A percentile compares a stretch with the other conserved stretches of the same genome.
phyloP scores from a whole-genome alignment of 2,888 invertebrate genomes.

The Agrochola lota region DNA sequence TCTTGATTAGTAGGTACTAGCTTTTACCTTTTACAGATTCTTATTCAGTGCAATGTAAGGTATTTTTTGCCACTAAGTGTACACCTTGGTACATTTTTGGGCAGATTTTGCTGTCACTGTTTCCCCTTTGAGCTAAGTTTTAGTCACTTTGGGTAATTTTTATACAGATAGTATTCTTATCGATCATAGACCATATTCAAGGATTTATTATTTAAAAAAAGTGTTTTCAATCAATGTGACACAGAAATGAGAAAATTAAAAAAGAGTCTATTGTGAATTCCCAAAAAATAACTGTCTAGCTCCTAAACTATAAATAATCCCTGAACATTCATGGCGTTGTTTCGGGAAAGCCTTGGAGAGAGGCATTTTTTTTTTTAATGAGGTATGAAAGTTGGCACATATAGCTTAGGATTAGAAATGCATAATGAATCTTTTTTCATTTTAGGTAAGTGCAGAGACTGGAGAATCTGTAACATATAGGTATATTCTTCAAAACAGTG shows the following conservation, averaged over 20 bases:
- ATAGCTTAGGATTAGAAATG: background rate
- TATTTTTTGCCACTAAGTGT: no score
- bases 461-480: conserved; percentile 89
- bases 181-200: background rate
- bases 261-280: background rate
- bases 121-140: background rate
- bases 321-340: no score
- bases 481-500: conserved; percentile 90
- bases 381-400: background rate
- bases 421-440: conserved; percentile 27
- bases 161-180: background rate
- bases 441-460: conserved; percentile 91
- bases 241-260: background rate
- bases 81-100: background rate
- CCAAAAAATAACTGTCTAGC: background rate
- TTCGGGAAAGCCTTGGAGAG: background rate
- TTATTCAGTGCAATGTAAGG: no score
- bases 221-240: no score
- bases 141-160: background rate
- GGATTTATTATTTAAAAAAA: no score
- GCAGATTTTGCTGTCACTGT: background rate
- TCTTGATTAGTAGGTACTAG: no score
- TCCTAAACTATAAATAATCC: background rate
- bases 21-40: no score
- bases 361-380: no score